Evolutionary conservation across 2,113 vertebrate species (phyloP), one percentile per base, ranked within the genome.

Genomic region (Pseudorhombus dupliciocellatus): DNA sequence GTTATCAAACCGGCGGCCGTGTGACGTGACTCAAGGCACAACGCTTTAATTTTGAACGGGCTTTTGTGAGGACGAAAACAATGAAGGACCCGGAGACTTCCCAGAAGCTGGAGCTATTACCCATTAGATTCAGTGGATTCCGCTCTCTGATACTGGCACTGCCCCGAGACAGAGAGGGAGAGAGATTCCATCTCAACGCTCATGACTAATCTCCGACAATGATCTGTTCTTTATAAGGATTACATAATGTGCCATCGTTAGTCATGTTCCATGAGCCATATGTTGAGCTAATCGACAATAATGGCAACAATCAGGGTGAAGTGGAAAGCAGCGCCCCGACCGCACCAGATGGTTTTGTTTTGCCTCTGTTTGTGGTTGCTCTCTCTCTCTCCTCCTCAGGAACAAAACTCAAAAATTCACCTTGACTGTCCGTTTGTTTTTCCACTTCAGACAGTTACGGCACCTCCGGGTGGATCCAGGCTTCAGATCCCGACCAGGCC

Each of bases 271-370:
- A 73, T 51, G 81, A 84, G 67, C 63, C 81, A 24, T 79, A 85
- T 80, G 80, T 84, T 76, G 40, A 70, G 71, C 85, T 86, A 83
- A 84, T 78, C 79, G 86, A 90, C 76, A 83, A 77, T 84, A 89
- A 88, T 85, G 79, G 82, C 66, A 73, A 80, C 79, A 73, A 83
- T 90, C 81, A 70, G 77, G 66, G 46, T 30, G 63, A 81, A 79
- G 67, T 80, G 79, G 79, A 82, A 79, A 83, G 77, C 15, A 68
- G 64, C 73, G 34, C 66, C 26, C n/a, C 14, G 20, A 73, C 66
- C 78, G 28, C 51, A 64, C 58, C 90, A 89, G 77, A 91, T 91
- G 89, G 70, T 88, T 80, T 67, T 81, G 51, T 75, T 80, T 76
- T 79, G 68, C 42, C 54, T 58, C 52, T 2, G 46, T 66, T 67